Evolutionary conservation across 2,888 invertebrate species (phyloP).

Genomic region (Rhingia rostrata): DNA sequence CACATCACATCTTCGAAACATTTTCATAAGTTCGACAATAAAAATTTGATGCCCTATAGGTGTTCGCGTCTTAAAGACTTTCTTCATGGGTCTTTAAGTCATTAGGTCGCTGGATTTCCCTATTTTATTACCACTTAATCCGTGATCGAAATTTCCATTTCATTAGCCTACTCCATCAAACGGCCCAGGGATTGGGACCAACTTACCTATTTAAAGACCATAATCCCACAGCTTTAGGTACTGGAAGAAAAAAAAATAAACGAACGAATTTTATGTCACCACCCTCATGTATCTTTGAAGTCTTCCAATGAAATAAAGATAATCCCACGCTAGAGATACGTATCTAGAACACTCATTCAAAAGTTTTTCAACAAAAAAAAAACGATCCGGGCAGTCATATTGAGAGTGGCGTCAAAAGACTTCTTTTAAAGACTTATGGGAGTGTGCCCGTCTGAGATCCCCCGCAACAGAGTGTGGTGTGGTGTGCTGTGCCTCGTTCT

Average conservation of each 20-base stretch:
- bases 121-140: constrained; percentile 35
- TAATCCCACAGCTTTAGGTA: constrained; percentile 48
- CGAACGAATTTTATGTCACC: constrained; percentile 19
- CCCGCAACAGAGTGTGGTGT: constrained; percentile 23
- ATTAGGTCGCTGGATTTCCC: background rate
- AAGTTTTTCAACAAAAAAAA: constrained; percentile 28
- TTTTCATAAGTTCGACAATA: constrained; percentile 1
- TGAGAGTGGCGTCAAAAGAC: constrained; percentile 50
- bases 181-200: background rate
- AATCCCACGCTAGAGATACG: constrained; percentile 66
- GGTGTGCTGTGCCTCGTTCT: background rate
- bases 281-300: constrained; percentile 30
- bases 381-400: constrained; percentile 24
- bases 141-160: constrained; percentile 47
- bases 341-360: constrained; percentile 59
- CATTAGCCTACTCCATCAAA: background rate
- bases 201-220: constrained; percentile 38
- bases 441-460: constrained; percentile 36
- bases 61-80: constrained; percentile 11
- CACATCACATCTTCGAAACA: constrained; percentile 2
- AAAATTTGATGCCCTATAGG: constrained; percentile 11
- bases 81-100: constrained; percentile 10
- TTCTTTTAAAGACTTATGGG: constrained; percentile 50
- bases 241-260: constrained; percentile 13
- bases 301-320: constrained; percentile 51